A percentile compares a stretch with the other conserved stretches of the same genome.
These are phyloP conservation scores for Cavia aperea DNA, from an alignment of 2,113 vertebrate species.

Conservation along the genomic window DNA sequence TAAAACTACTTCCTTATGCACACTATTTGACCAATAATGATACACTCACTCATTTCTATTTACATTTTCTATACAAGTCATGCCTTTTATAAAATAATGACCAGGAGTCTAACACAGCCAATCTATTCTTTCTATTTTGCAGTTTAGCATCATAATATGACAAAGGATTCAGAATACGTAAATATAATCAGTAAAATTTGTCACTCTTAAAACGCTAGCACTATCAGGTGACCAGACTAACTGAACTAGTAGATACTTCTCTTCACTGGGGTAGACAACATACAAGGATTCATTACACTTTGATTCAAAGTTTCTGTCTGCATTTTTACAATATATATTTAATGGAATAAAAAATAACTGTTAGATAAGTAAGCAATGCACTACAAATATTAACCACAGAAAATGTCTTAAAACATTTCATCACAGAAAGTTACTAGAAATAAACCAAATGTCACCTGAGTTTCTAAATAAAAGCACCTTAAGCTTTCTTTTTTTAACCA, in stretches of 20 bases:
- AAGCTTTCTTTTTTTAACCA: not conserved
- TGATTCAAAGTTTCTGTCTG: constrained; percentile 21
- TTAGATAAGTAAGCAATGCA: constrained; percentile 1
- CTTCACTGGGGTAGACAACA: not conserved
- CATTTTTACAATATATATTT: not conserved
- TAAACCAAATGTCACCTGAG: constrained; percentile 19
- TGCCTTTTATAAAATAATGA: constrained; percentile 30
- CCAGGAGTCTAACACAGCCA: not conserved
- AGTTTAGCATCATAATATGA: constrained; percentile 38
- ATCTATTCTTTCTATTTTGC: not conserved
- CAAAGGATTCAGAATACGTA: constrained; percentile 39
- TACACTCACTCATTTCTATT: not conserved
- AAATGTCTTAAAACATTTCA: constrained; percentile 30
- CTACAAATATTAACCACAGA: not conserved
- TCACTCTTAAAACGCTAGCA: not conserved
- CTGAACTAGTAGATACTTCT: constrained; percentile 5
- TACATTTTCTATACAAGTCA: constrained; percentile 31
- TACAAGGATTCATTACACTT: not conserved
- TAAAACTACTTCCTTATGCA: constrained; percentile 49
- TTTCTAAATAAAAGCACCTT: constrained; percentile 27
- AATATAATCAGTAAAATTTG: constrained; percentile 23
- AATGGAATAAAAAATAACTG: constrained; percentile 33
- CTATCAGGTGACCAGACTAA: constrained; percentile 3
- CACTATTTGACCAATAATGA: constrained; percentile 25
- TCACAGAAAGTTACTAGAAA: constrained; percentile 19